These are phyloP conservation scores for Strongylocentrotus purpuratus DNA, from an alignment of 35 echinoderm and acorn worm species.

Conservation along the genomic window DNA sequence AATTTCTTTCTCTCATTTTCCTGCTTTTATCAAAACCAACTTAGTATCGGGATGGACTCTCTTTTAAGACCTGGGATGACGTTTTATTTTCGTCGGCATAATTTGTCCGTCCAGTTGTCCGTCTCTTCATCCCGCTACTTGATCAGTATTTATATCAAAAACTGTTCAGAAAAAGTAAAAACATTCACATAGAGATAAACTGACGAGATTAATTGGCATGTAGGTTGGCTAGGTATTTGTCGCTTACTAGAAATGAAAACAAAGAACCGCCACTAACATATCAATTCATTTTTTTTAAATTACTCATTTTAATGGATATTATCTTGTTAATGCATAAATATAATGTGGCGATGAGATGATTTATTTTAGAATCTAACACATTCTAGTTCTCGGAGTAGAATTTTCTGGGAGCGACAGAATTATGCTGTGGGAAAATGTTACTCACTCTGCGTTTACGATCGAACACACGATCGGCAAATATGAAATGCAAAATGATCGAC, in stretches of 20 bases:
- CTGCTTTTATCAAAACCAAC: too few species aligned
- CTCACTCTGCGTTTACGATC: neutral
- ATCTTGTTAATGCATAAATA: neutral
- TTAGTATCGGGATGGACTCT: too few species aligned
- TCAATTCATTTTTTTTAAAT: neutral
- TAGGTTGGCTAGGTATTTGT: neutral
- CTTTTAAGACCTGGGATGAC: too few species aligned
- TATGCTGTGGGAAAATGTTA: neutral
- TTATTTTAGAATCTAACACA: neutral
- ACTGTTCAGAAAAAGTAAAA: too few species aligned
- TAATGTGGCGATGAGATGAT: neutral
- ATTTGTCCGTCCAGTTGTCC: too few species aligned
- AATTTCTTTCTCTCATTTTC: too few species aligned
- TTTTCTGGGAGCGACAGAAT: neutral
- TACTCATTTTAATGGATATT: neutral
- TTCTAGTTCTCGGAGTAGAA: neutral
- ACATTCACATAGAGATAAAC: too few species aligned
- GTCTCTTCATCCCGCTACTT: too few species aligned
- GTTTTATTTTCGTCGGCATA: too few species aligned
- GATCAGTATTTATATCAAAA: too few species aligned
- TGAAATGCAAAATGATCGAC: slow-evolving; percentile 40
- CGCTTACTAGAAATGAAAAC: neutral
- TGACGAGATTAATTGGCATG: neutral
- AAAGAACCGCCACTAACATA: neutral
- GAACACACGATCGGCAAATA: slow-evolving; percentile 37